These are phyloP conservation scores for Sweltsa coloradensis DNA, from an alignment of 1,140 invertebrate genomes.

Conservation along the genomic window DNA sequence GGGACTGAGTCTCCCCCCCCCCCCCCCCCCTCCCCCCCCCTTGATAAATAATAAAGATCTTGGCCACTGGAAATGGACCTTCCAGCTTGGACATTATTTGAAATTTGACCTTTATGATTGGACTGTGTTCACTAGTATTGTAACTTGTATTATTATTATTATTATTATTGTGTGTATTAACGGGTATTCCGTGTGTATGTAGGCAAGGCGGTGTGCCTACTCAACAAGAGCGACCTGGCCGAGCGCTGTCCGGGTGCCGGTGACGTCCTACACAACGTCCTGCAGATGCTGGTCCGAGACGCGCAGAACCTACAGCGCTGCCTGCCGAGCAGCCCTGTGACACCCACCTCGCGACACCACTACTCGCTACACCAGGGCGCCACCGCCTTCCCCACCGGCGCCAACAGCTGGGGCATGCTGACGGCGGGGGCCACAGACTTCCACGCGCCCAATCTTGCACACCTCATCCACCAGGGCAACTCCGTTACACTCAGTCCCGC, in stretches of 20 bases:
- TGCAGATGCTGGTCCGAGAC: constrained; percentile 76
- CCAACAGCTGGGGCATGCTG: constrained; percentile 54
- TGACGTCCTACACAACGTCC: constrained; percentile 84
- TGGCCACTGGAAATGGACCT: neutral
- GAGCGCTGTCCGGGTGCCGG: constrained; percentile 84
- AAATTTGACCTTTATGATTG: no score
- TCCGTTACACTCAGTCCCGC: constrained; percentile 82
- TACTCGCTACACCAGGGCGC: constrained; percentile 47
- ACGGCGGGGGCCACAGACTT: no score
- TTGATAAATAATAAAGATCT: neutral
- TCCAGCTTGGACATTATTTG: no score
- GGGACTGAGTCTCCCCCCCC: neutral
- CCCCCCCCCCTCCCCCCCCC: neutral
- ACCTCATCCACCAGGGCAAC: constrained; percentile 52
- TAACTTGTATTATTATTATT: no score
- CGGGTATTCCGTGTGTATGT: no score
- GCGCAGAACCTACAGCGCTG: constrained; percentile 58
- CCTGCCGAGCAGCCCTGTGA: constrained; percentile 66
- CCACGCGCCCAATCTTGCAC: constrained; percentile 27
- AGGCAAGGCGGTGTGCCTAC: constrained; percentile 80
- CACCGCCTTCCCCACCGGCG: constrained; percentile 44
- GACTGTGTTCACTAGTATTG: no score
- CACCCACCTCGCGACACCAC: constrained; percentile 67
- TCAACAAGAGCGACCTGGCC: constrained; percentile 79
- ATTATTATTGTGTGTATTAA: constrained; percentile 14